A percentile compares a stretch with the other conserved stretches of the same genome.
Conservation (phyloP, 2,888 invertebrate species). For the Lasiommata megera region DNA sequence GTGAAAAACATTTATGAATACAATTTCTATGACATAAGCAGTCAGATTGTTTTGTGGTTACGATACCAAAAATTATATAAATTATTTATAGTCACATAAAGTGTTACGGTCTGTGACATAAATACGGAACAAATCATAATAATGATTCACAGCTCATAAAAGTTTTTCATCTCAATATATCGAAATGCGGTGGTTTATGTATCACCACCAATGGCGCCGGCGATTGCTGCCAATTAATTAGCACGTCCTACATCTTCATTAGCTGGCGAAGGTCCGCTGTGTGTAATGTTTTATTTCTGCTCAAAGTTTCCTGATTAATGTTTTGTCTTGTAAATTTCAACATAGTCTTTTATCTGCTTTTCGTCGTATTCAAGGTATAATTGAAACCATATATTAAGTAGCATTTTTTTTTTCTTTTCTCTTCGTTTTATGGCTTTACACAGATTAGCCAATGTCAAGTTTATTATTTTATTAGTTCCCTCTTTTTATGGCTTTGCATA, state of each 20-base stretch:
- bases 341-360: neutral
- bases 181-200: slow-evolving; percentile 28
- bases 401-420: too few relatives aligned
- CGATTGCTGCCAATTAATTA: slow-evolving; percentile 63
- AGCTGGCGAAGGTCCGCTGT: slow-evolving; percentile 37
- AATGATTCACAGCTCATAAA: slow-evolving; percentile 42
- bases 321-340: neutral
- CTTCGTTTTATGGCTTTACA: too few relatives aligned
- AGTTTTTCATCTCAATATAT: slow-evolving; percentile 48
- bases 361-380: too few relatives aligned
- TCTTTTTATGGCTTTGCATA: too few relatives aligned
- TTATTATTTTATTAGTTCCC: too few relatives aligned
- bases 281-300: slow-evolving; percentile 22
- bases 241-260: slow-evolving; percentile 47
- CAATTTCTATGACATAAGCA: too few relatives aligned
- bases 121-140: slow-evolving; percentile 42
- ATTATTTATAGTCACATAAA: slow-evolving; percentile 4
- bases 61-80: neutral
- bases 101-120: slow-evolving; percentile 10
- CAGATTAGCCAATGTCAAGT: too few relatives aligned
- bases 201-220: slow-evolving; percentile 49
- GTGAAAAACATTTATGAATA: too few relatives aligned
- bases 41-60: neutral
- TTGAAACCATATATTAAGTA: too few relatives aligned
- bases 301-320: slow-evolving; percentile 10